Conservation (phyloP, 2,888 invertebrate species). For the Oscheius sp. region DNA sequence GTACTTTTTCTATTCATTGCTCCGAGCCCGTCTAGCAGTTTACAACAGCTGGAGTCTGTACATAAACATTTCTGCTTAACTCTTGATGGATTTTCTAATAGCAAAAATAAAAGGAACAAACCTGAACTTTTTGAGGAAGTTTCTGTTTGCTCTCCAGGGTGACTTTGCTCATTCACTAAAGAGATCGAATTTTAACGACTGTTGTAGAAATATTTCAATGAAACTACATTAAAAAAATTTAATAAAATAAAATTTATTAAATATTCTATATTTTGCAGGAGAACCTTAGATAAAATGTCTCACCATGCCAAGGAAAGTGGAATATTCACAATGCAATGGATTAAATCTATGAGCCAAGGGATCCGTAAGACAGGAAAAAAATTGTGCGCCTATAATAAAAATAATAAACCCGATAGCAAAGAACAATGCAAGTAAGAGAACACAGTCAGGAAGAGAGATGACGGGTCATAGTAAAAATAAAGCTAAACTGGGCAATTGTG, state of each 20-base stretch:
- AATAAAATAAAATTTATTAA: conserved; percentile 5
- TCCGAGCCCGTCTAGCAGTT: no score
- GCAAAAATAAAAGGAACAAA: neutral
- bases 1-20: no score
- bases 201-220: neutral
- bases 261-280: conserved; percentile 4
- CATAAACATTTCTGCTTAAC: no score
- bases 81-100: no score
- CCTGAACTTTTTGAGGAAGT: conserved; percentile 25
- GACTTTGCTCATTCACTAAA: conserved; percentile 14
- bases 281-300: no score
- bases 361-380: neutral
- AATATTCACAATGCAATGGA: neutral
- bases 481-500: neutral
- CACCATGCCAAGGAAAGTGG: no score
- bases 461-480: neutral
- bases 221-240: neutral
- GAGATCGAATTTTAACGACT: neutral
- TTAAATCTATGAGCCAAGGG: no score
- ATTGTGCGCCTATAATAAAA: neutral
- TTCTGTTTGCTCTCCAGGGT: conserved; percentile 20
- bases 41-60: no score
- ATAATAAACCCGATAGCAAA: conserved; percentile 9
- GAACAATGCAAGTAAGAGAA: conserved; percentile 3
- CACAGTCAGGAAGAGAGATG: neutral